phyloP scores from a whole-genome alignment of 2,113 vertebrate species.

The Cheirogaleus medius region DNA sequence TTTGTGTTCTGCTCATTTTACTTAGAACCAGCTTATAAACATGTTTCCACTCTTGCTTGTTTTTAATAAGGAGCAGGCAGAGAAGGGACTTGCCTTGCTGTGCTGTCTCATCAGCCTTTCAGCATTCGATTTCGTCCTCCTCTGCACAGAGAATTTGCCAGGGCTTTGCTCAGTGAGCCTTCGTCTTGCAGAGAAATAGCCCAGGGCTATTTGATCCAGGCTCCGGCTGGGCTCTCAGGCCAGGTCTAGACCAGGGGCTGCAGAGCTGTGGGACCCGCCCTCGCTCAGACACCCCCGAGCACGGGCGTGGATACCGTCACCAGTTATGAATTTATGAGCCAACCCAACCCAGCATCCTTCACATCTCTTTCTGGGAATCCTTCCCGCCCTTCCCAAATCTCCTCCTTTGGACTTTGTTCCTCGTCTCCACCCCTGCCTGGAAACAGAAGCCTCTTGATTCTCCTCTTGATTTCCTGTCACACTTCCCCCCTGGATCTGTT shows the following conservation, averaged over 20 bases:
- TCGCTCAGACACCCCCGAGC: rapidly evolving
- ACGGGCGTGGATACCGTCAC: rapidly evolving
- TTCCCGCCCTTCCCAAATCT: neutral
- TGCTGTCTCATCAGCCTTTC: neutral
- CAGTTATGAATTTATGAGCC: neutral
- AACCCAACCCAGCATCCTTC: neutral
- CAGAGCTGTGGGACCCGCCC: too few relatives aligned
- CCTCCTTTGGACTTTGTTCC: neutral
- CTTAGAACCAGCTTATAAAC: neutral
- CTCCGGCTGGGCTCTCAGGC: neutral
- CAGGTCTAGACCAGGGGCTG: neutral
- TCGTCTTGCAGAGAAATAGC: neutral
- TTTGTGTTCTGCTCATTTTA: slow-evolving; percentile 20
- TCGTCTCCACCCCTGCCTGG: neutral
- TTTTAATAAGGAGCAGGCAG: neutral
- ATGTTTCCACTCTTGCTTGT: neutral
- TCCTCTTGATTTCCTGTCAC: neutral
- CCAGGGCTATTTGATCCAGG: too few relatives aligned
- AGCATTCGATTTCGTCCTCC: neutral
- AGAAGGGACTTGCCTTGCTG: neutral
- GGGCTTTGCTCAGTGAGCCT: neutral
- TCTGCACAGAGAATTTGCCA: neutral
- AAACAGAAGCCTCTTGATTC: neutral
- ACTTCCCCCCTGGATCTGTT: neutral
- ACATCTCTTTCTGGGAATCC: neutral